Evolutionary conservation across 2,888 invertebrate species (phyloP).

Genomic region (Aradus depressus): DNA sequence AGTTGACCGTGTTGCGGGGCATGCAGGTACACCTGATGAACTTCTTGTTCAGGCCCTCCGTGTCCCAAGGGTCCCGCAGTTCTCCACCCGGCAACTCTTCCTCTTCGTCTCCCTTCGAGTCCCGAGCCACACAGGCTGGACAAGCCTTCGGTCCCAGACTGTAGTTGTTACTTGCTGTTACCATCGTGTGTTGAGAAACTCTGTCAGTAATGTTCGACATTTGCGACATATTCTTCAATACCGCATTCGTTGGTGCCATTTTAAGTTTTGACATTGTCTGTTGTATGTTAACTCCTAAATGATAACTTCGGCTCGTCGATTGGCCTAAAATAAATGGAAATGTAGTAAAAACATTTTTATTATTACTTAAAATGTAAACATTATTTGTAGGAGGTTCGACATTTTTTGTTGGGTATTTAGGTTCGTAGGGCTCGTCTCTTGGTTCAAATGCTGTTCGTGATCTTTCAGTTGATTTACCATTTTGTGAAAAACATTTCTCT

Average conservation of each 20-base stretch:
- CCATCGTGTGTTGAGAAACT: no score
- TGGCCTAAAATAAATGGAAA: constrained; percentile 24
- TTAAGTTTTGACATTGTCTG: constrained; percentile 23
- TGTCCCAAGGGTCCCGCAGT: constrained; percentile 19
- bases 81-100: neutral
- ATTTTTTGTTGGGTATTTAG: no score
- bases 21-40: constrained; percentile 23
- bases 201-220: no score
- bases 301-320: constrained; percentile 22
- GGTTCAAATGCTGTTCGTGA: no score
- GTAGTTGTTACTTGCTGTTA: neutral
- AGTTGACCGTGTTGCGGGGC: constrained; percentile 19
- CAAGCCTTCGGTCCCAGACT: neutral
- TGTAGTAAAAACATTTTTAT: neutral
- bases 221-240: constrained; percentile 8
- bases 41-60: neutral
- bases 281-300: constrained; percentile 20
- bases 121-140: constrained; percentile 4
- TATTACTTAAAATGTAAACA: constrained; percentile 1
- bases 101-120: neutral
- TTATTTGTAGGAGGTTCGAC: no score
- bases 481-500: no score
- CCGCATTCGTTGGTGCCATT: constrained; percentile 17
- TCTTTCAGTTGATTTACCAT: no score
- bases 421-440: no score